Percentiles rank a stretch among this genome's conserved stretches.
These are phyloP conservation scores for Lacerta agilis DNA, from an alignment of 2,797 vertebrate genomes.

Conservation along the genomic window DNA sequence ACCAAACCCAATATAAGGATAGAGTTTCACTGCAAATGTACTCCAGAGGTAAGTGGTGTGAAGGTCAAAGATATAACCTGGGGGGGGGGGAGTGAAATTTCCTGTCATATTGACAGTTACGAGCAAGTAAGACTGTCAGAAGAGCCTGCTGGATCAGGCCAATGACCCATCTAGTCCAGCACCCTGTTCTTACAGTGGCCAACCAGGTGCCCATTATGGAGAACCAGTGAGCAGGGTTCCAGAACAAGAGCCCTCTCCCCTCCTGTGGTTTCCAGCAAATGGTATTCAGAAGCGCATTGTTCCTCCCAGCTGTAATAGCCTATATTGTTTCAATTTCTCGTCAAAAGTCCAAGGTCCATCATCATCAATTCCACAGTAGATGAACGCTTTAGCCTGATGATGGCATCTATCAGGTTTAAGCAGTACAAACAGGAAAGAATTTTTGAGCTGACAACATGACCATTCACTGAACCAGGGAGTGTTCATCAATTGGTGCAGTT, in stretches of 20 bases:
- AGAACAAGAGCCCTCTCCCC: neutral
- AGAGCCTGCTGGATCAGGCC: too few species aligned
- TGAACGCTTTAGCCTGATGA: neutral
- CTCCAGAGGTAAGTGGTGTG: neutral
- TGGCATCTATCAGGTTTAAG: neutral
- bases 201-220: too few species aligned
- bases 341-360: neutral
- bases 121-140: neutral
- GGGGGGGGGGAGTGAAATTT: neutral
- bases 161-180: too few species aligned
- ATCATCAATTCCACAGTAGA: neutral
- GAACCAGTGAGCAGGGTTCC: rapidly evolving
- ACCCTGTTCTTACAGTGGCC: too few species aligned
- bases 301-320: neutral
- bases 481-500: neutral
- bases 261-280: neutral
- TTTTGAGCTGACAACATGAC: neutral
- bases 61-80: neutral
- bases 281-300: neutral
- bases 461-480: rapidly evolving
- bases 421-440: neutral
- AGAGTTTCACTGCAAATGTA: neutral
- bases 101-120: neutral
- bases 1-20: neutral
- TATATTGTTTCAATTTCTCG: neutral